phyloP scores from a whole-genome alignment of 2,113 vertebrate species.

The Rhea pennata region DNA sequence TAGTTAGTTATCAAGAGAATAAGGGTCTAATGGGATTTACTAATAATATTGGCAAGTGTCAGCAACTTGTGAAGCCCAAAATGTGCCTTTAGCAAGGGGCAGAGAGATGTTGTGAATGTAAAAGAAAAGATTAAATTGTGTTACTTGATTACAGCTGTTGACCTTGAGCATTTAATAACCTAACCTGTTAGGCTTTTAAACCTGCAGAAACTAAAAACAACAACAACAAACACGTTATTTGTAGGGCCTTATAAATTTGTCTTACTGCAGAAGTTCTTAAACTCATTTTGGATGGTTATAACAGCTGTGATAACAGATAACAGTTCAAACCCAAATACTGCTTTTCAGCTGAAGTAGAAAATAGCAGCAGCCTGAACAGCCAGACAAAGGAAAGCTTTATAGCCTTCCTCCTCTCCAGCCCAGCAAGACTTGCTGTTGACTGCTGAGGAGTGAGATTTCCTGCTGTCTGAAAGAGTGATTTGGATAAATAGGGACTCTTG shows the following conservation, averaged over 20 bases:
- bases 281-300: not conserved
- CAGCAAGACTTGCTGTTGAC: not conserved
- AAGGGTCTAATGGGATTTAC: not conserved
- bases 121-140: not conserved
- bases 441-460: slow-evolving; percentile 5
- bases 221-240: not conserved
- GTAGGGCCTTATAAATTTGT: not conserved
- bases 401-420: not conserved
- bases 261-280: not conserved
- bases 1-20: not conserved
- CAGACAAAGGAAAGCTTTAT: not conserved
- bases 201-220: not conserved
- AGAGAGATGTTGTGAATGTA: not conserved
- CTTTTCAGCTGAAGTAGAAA: not conserved
- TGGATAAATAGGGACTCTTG: not conserved
- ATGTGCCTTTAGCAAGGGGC: rapidly evolving
- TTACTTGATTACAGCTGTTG: not conserved
- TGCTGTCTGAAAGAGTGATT: not conserved
- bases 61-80: not conserved
- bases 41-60: not conserved
- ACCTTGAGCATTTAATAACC: not conserved
- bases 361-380: not conserved
- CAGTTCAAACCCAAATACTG: not conserved
- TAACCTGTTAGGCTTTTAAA: rapidly evolving
- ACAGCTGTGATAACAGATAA: not conserved